phyloP scores from a whole-genome alignment of 2,888 invertebrate genomes.

The Bugulina stolonifera region DNA sequence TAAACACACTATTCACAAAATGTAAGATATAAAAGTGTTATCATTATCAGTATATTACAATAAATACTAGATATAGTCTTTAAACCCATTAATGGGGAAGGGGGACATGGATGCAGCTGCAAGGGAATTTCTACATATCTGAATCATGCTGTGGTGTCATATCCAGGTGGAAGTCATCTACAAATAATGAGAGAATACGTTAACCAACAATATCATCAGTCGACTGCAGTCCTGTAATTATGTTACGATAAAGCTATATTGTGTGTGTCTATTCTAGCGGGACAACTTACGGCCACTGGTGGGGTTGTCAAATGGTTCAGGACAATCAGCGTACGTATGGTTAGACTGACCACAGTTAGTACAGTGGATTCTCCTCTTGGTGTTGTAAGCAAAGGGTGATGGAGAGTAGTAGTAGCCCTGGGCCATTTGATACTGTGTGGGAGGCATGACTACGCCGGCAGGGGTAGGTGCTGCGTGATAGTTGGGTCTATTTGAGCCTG shows the following conservation, averaged over 20 bases:
- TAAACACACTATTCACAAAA: no score
- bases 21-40: no score
- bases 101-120: no score
- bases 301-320: slow-evolving; percentile 21
- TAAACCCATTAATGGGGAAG: no score
- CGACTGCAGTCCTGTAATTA: no score
- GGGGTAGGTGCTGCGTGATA: slow-evolving; percentile 2
- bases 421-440: background rate
- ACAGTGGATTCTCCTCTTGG: background rate
- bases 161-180: background rate
- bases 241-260: no score
- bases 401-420: background rate
- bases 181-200: background rate
- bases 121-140: background rate
- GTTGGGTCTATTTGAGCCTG: background rate
- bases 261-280: no score
- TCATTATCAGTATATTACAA: no score
- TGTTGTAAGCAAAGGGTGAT: background rate
- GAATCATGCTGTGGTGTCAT: background rate
- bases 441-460: background rate
- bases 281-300: background rate
- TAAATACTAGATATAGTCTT: no score
- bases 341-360: slow-evolving; percentile 3
- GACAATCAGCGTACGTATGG: background rate
- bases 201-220: no score